A percentile compares a stretch with the other conserved stretches of the same genome.
phyloP scores from a whole-genome alignment of 92 coral and sea anemone genomes.

The Phymanthus crucifer region DNA sequence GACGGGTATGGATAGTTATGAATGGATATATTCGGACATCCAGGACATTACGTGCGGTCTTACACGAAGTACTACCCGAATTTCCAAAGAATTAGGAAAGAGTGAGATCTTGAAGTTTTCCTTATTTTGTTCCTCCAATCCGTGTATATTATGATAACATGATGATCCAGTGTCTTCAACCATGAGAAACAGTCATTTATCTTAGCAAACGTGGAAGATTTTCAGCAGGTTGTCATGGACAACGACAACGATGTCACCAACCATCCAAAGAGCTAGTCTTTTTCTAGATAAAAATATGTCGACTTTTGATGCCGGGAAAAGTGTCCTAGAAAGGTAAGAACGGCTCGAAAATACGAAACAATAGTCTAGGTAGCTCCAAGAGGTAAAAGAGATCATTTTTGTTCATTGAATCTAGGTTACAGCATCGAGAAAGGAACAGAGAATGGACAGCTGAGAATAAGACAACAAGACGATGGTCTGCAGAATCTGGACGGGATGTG shows the following conservation, averaged over 20 bases:
- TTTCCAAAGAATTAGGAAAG: not conserved
- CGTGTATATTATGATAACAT: not conserved
- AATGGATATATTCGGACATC: too few species aligned
- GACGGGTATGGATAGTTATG: too few species aligned
- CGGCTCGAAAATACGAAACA: not conserved
- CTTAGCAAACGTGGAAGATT: not conserved
- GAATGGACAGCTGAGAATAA: slow-evolving; percentile 38
- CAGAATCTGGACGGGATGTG: slow-evolving; percentile 50
- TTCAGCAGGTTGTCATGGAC: slow-evolving; percentile 24
- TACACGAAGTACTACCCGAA: too few species aligned
- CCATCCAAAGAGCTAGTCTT: not conserved
- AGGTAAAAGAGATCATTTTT: not conserved
- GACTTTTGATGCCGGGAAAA: slow-evolving; percentile 15
- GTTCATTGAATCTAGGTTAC: slow-evolving; percentile 30
- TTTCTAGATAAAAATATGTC: slow-evolving; percentile 10
- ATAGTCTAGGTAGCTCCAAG: not conserved
- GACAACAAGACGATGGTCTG: slow-evolving; percentile 57
- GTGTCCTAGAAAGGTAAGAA: slow-evolving; percentile 24
- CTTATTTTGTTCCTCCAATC: too few species aligned
- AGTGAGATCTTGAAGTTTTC: not conserved
- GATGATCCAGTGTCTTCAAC: not conserved
- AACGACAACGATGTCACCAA: not conserved
- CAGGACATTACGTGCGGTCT: too few species aligned
- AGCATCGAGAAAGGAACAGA: slow-evolving; percentile 40
- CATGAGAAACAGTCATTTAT: not conserved